Conservation (phyloP, 2,888 invertebrate species). For the Ligdia adustata region DNA sequence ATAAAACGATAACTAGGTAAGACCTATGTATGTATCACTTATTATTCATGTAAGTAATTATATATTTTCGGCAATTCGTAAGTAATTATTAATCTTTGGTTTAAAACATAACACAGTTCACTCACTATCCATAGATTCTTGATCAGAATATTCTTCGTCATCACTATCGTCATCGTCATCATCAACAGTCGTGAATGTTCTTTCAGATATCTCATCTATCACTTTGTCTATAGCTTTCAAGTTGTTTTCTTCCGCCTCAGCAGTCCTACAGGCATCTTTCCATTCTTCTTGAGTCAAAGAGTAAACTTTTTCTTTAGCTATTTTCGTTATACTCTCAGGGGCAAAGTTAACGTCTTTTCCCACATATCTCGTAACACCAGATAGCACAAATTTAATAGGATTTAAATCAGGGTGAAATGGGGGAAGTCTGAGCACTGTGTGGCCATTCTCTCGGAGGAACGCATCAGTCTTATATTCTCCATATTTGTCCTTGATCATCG, state of each 20-base stretch:
- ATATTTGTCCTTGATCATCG: conserved; percentile 43
- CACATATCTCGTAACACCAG: conserved; percentile 38
- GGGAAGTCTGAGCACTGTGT: conserved; percentile 41
- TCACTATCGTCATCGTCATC: conserved; percentile 41
- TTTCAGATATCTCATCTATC: conserved; percentile 46
- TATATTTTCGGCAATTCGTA: too few species aligned
- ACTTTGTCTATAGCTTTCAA: conserved; percentile 44
- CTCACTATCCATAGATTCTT: conserved; percentile 46
- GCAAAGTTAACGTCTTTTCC: conserved; percentile 39
- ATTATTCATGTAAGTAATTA: too few species aligned
- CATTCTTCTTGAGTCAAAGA: conserved; percentile 40
- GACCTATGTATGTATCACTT: too few species aligned
- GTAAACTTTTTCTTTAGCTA: conserved; percentile 42
- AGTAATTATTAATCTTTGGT: too few species aligned
- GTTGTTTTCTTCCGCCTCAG: conserved; percentile 44
- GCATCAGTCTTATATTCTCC: conserved; percentile 44
- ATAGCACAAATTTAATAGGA: conserved; percentile 39
- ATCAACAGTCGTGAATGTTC: conserved; percentile 38
- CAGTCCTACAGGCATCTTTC: conserved; percentile 36
- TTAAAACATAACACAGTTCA: too few species aligned
- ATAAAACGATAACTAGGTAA: too few species aligned
- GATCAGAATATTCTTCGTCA: conserved; percentile 41
- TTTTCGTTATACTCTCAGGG: conserved; percentile 42
- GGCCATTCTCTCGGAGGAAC: conserved; percentile 40
- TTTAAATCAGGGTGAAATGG: conserved; percentile 43